Evolutionary conservation across 92 coral and sea anemone species (phyloP), one percentile per base, ranked within the genome.

Genomic region (Galaxea fascicularis): DNA sequence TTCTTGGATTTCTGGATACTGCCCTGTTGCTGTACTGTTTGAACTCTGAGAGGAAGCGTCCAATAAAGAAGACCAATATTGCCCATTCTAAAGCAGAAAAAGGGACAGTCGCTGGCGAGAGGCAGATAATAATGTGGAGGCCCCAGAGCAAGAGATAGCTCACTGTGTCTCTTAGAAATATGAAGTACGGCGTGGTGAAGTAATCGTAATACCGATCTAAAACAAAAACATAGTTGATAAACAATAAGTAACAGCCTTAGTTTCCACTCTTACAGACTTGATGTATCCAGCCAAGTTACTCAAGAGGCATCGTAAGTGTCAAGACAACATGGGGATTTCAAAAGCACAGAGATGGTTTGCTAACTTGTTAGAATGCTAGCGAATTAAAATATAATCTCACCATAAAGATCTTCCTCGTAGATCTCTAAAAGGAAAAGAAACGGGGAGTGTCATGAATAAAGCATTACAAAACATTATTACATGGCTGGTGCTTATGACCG

Each of bases 131-230:
- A n/a, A 81, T 17, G 39, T 81, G 85, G 21, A 81, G 77, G 29
- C 85, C 85, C 39, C 69, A 24, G 21, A 81, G 69, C 17, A 27
- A 28, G 7, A 81, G 77, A 46, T 69, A 69, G 60, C 85, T 81
- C 4, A 39, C 39, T 15, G 69, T 81, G n/a, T 81, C 85, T 52
- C 85, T 39, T 11, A 54, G 13, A 53, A 81, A 81, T 20, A 81
- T 39, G 85, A 81, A 81, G 52, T 81, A 81, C 28, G 85, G 77
- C 16, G 85, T 81, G 10, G 69, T 69, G 85, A 81, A 81, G 70
- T 69, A 81, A 35, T 81, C 85, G 53, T 68, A 68, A 29, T 81
- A 81, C 25, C 45, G 39, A 24, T 81, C 85, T 81, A 58, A 21
- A 21, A 31, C 14, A 59, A 46, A 58, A 59, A 0, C 26, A 41